Conservation (phyloP, 2,888 invertebrate species). For the Atrina japonica region DNA sequence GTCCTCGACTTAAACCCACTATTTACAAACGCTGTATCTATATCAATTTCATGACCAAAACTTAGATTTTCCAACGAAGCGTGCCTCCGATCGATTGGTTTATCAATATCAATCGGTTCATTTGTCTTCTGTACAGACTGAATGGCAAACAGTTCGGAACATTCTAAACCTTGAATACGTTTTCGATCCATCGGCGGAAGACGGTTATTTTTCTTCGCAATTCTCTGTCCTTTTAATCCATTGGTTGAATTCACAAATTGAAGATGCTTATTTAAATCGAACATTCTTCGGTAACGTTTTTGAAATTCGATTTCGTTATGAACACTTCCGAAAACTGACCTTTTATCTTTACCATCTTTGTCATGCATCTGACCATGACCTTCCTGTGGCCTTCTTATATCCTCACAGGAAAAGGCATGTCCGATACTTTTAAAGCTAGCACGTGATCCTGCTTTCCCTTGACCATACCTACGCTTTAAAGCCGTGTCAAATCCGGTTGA, state of each 20-base stretch:
- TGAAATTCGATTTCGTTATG: conserved; percentile 64
- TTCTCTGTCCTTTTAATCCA: conserved; percentile 54
- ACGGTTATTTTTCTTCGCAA: conserved; percentile 50
- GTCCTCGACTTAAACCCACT: not conserved
- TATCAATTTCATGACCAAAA: too few relatives aligned
- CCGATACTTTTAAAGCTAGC: not conserved
- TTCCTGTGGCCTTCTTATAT: not conserved
- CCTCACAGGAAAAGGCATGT: too few relatives aligned
- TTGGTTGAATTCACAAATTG: conserved; percentile 64
- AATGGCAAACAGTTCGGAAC: conserved; percentile 37
- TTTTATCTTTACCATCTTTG: conserved; percentile 4
- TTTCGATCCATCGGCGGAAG: conserved; percentile 47
- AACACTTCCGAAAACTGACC: conserved; percentile 44
- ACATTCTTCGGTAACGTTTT: conserved; percentile 61
- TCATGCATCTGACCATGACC: too few relatives aligned
- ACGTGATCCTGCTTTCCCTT: not conserved
- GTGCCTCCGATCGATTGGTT: not conserved
- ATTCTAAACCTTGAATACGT: conserved; percentile 8
- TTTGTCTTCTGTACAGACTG: conserved; percentile 15
- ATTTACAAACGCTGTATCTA: too few relatives aligned
- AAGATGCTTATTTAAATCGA: conserved; percentile 62
- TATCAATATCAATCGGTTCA: conserved; percentile 18
- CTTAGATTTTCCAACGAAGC: too few relatives aligned
- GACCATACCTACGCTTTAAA: not conserved
- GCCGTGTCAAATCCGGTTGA: conserved; percentile 3